phyloP scores from a whole-genome alignment of 2,113 vertebrate genomes.

The Eurystomus gularis region DNA sequence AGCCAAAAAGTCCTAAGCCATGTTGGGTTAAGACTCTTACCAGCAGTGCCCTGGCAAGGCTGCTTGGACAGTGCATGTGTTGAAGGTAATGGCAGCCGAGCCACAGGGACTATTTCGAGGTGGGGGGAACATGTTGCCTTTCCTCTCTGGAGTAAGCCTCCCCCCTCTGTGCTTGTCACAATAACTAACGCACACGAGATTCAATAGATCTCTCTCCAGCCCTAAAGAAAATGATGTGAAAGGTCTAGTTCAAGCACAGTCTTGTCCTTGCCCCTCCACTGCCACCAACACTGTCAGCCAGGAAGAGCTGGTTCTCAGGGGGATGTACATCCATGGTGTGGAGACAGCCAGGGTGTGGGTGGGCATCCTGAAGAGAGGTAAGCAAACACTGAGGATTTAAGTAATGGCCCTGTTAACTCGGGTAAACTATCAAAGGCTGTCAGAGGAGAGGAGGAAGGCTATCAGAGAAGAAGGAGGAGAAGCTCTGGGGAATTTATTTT shows the following conservation, averaged over 20 bases:
- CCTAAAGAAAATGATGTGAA: background rate
- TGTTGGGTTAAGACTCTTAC: background rate
- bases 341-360: background rate
- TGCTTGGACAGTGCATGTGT: fast-evolving
- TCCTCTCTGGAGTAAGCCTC: background rate
- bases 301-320: background rate
- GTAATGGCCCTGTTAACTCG: background rate
- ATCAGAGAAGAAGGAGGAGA: background rate
- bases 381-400: background rate
- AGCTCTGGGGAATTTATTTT: background rate
- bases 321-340: background rate
- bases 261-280: background rate
- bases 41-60: background rate
- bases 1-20: background rate
- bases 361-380: background rate
- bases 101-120: background rate
- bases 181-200: background rate
- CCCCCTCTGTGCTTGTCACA: background rate
- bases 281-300: background rate
- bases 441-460: background rate
- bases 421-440: background rate
- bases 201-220: background rate
- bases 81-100: background rate
- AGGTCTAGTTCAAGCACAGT: background rate
- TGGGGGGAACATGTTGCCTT: background rate